Percentiles rank a stretch among this genome's conserved stretches.
phyloP scores from a whole-genome alignment of 23 tunicate species.

The Trididemnum miniatum region DNA sequence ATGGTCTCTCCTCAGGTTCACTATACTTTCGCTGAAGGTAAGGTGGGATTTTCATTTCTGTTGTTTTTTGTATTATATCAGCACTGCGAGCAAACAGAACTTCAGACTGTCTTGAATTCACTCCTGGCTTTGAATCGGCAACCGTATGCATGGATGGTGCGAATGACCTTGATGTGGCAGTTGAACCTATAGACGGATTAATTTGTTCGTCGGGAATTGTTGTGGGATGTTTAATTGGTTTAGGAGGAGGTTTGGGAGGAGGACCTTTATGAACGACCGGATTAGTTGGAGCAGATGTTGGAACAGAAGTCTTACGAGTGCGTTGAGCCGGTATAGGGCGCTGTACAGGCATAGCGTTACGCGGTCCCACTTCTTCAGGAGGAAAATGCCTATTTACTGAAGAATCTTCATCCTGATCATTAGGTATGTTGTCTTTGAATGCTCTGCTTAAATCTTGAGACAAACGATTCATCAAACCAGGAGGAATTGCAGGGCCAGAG shows the following conservation, averaged over 20 bases:
- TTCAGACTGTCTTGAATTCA: not conserved
- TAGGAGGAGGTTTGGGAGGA: slow-evolving; percentile 90
- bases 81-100: slow-evolving; percentile 46
- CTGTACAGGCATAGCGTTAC: not conserved
- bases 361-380: too few relatives aligned
- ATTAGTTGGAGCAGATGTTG: not conserved
- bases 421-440: not conserved
- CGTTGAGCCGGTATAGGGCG: slow-evolving; percentile 19
- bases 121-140: not conserved
- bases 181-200: not conserved
- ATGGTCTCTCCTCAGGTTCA: not conserved
- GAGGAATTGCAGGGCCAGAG: slow-evolving; percentile 13
- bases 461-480: not conserved
- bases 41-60: slow-evolving; percentile 78
- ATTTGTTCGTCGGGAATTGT: not conserved
- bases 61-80: slow-evolving; percentile 89
- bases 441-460: slow-evolving; percentile 30
- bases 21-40: slow-evolving; percentile 16
- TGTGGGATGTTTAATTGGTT: slow-evolving; percentile 55
- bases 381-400: not conserved
- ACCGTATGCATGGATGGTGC: not conserved
- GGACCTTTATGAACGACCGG: slow-evolving; percentile 36
- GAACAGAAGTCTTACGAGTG: not conserved
- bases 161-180: not conserved
- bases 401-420: not conserved